phyloP scores from a whole-genome alignment of 2,113 vertebrate genomes.

The Phalacrocorax brasilianus region DNA sequence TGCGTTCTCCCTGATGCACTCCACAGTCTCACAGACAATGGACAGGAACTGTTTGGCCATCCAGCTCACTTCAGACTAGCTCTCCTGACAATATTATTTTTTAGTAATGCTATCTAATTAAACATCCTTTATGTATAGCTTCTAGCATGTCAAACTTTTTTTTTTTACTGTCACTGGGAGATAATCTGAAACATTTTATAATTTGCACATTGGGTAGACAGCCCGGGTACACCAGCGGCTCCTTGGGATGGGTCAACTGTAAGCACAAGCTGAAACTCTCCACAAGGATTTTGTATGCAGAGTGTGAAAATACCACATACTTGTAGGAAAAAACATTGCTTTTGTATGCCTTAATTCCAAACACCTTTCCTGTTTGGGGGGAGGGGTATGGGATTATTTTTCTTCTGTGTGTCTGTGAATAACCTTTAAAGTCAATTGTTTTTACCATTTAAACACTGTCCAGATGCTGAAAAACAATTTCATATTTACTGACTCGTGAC shows the following conservation, averaged over 20 bases:
- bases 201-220: neutral
- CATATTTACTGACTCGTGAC: constrained; percentile 12
- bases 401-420: neutral
- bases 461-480: constrained; percentile 5
- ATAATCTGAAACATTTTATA: neutral
- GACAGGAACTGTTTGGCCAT: neutral
- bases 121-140: neutral
- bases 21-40: neutral
- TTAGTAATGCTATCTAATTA: neutral
- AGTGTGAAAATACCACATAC: neutral
- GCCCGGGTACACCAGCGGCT: neutral
- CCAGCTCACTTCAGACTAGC: neutral
- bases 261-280: neutral
- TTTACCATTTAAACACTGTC: neutral
- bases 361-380: neutral
- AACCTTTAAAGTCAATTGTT: neutral
- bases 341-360: neutral
- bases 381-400: neutral
- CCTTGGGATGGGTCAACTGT: neutral
- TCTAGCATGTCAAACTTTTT: neutral
- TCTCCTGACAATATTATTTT: neutral
- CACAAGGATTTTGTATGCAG: neutral
- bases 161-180: neutral
- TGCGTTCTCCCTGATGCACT: neutral
- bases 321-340: neutral